Conservation (phyloP, 2,113 vertebrate species). For the Corydoras maculifer region DNA sequence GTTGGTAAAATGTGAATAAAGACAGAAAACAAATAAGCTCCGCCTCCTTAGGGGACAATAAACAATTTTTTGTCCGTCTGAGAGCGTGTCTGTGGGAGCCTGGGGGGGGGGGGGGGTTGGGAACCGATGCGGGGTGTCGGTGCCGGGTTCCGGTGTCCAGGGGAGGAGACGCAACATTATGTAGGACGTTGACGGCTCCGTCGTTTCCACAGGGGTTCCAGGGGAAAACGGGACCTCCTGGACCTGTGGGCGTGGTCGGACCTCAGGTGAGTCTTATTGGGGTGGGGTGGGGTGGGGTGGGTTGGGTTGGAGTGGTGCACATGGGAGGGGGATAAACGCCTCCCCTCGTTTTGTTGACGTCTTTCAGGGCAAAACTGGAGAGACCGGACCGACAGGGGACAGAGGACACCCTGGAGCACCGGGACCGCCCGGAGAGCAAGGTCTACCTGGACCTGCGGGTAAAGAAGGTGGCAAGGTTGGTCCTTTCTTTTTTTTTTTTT, state of each 20-base stretch:
- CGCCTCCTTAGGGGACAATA: no score
- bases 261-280: conserved; percentile 71
- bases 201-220: conserved; percentile 67
- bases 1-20: no score
- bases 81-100: no score
- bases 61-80: no score
- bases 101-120: no score
- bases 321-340: neutral
- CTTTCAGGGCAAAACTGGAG: conserved; percentile 79
- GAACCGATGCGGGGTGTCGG: no score
- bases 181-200: no score
- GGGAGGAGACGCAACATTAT: no score
- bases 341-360: neutral
- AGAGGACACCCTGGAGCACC: conserved; percentile 85
- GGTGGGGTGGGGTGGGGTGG: no score
- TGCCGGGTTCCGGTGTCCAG: no score
- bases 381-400: conserved; percentile 79
- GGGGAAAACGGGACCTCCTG: conserved; percentile 77
- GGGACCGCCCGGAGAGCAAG: conserved; percentile 84
- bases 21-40: no score
- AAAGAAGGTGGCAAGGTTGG: conserved; percentile 84
- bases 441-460: conserved; percentile 79
- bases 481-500: neutral
- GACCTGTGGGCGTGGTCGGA: conserved; percentile 81
- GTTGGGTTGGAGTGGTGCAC: no score